Percentiles rank a stretch among this genome's conserved stretches.
phyloP scores from a whole-genome alignment of 2,113 vertebrate species.

The Prionailurus viverrinus region DNA sequence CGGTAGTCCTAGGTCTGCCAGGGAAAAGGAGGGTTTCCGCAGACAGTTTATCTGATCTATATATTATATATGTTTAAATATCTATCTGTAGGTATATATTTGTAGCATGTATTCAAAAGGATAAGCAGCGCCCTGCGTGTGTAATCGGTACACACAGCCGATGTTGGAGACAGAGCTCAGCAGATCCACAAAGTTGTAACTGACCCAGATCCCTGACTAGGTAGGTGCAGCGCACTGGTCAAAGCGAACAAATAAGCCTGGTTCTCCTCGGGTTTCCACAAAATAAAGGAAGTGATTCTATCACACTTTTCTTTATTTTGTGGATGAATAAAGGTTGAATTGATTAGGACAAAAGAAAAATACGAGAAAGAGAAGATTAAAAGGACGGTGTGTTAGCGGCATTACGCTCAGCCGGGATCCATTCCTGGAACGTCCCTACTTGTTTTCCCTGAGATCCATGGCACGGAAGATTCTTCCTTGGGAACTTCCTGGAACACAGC shows the following conservation, averaged over 20 bases:
- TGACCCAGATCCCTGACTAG: background rate
- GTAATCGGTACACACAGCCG: too few species aligned
- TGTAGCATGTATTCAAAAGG: background rate
- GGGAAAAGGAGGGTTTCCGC: background rate
- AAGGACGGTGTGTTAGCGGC: background rate
- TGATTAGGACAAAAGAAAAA: background rate
- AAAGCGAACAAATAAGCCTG: background rate
- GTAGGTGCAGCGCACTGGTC: background rate
- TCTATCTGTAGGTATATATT: accelerated
- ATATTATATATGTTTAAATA: accelerated
- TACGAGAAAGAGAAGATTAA: background rate
- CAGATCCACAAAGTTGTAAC: background rate
- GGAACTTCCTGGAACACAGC: background rate
- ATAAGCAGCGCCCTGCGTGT: background rate
- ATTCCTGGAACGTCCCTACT: background rate
- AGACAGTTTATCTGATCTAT: background rate
- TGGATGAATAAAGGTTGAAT: background rate
- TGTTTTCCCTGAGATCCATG: background rate
- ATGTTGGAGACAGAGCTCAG: background rate
- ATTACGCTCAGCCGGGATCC: background rate
- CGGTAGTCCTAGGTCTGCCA: background rate
- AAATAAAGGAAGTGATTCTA: background rate
- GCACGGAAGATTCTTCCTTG: background rate
- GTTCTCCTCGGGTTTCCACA: background rate
- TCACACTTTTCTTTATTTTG: background rate